These are phyloP conservation scores for Oxygymnocypris stewartii DNA, from an alignment of 2,113 vertebrate species.

Conservation along the genomic window DNA sequence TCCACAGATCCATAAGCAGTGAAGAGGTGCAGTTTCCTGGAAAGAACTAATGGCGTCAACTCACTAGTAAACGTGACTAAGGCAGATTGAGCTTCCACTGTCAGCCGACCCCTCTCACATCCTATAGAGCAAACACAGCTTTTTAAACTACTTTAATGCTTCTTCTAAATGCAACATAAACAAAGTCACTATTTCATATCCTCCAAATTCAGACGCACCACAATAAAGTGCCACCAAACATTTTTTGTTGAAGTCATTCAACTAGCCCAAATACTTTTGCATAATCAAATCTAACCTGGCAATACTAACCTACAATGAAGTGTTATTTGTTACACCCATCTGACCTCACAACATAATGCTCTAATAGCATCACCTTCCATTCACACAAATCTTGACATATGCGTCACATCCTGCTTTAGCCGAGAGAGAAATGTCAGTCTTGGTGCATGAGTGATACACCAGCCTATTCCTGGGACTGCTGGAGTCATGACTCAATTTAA, in stretches of 20 bases:
- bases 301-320: constrained; percentile 1
- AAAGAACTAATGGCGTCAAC: constrained; percentile 10
- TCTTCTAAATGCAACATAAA: neutral
- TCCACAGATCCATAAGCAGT: constrained; percentile 1
- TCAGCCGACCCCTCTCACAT: constrained; percentile 1
- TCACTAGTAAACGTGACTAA: constrained; percentile 31
- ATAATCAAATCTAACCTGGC: neutral
- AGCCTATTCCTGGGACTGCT: neutral
- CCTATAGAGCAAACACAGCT: neutral
- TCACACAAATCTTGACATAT: constrained; percentile 1
- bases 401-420: neutral
- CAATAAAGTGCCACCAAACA: neutral
- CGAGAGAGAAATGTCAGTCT: neutral
- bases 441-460: neutral
- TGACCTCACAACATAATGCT: neutral
- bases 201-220: neutral
- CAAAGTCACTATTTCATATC: neutral
- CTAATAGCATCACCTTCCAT: neutral
- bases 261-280: neutral
- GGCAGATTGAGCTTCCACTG: constrained; percentile 10
- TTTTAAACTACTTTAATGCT: constrained; percentile 25
- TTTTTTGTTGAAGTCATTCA: neutral
- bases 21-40: neutral
- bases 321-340: neutral
- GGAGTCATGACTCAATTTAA: neutral